These are phyloP conservation scores for Bellardia bayeri DNA, from an alignment of 2,888 invertebrate species.

Conservation along the genomic window DNA sequence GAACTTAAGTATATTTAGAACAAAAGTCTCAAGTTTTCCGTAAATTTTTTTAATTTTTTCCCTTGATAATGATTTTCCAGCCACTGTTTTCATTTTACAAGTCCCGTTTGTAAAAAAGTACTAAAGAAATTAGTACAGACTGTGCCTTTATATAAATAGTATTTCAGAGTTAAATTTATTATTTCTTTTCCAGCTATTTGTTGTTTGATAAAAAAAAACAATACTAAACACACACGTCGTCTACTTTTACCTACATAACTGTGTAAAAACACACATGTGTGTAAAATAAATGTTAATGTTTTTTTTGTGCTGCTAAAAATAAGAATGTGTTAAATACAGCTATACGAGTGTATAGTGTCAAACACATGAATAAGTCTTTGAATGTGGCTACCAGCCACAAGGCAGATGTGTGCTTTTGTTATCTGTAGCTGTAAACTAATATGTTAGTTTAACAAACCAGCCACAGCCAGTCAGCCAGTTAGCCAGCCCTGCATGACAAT, in stretches of 20 bases:
- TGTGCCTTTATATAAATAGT: slow-evolving; percentile 21
- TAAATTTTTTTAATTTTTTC: background rate
- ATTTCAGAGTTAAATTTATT: slow-evolving; percentile 45
- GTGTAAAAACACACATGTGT: background rate
- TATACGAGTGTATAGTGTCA: background rate
- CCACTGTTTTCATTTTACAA: background rate
- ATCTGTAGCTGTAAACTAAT: slow-evolving; percentile 10
- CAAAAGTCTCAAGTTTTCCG: too few species aligned
- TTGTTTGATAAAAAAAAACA: slow-evolving; percentile 29
- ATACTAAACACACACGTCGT: background rate
- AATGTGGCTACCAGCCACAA: slow-evolving; percentile 26
- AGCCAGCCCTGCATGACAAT: background rate
- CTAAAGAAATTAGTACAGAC: slow-evolving; percentile 6
- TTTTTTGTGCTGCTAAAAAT: slow-evolving; percentile 10
- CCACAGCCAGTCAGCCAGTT: background rate
- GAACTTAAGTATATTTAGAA: too few species aligned
- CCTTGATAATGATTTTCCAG: background rate
- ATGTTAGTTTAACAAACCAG: background rate
- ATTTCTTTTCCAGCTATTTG: slow-evolving; percentile 40
- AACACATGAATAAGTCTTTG: background rate
- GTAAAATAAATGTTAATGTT: background rate
- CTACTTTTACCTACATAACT: background rate
- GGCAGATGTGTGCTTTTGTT: background rate
- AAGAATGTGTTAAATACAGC: slow-evolving; percentile 47
- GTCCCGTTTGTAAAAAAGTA: background rate